phyloP scores from a whole-genome alignment of 2,888 invertebrate species.

The Heliconius hortense region DNA sequence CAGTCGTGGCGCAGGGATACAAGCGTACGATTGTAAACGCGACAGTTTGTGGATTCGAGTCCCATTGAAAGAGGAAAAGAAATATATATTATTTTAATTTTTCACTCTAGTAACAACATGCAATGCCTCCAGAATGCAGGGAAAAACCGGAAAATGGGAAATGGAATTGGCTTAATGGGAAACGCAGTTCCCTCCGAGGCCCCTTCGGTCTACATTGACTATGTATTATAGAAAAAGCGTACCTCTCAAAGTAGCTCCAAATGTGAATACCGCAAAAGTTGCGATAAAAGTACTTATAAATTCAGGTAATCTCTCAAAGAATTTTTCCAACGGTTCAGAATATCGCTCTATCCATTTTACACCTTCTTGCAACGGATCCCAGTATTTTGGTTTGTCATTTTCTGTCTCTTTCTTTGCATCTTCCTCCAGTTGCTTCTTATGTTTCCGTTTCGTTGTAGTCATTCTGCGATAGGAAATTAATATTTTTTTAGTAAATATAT shows the following conservation, averaged over 20 bases:
- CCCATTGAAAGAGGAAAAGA: too few relatives aligned
- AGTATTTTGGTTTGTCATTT: slow-evolving; percentile 53
- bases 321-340: slow-evolving; percentile 74
- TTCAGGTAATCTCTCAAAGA: slow-evolving; percentile 81
- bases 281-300: slow-evolving; percentile 80
- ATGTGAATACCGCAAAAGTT: slow-evolving; percentile 82
- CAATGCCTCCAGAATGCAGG: too few relatives aligned
- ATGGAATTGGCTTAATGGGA: too few relatives aligned
- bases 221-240: slow-evolving; percentile 33
- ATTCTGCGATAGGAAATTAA: slow-evolving; percentile 29
- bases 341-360: slow-evolving; percentile 84
- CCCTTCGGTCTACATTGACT: too few relatives aligned
- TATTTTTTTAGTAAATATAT: background rate
- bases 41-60: too few relatives aligned
- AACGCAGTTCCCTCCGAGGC: too few relatives aligned
- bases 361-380: slow-evolving; percentile 81
- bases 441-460: slow-evolving; percentile 45
- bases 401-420: slow-evolving; percentile 32
- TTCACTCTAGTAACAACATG: too few relatives aligned
- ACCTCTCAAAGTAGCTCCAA: slow-evolving; percentile 85
- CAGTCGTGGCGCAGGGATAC: too few relatives aligned
- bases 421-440: slow-evolving; percentile 35
- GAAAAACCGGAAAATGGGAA: too few relatives aligned
- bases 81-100: too few relatives aligned
- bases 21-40: too few relatives aligned